Evolutionary conservation across 2,113 vertebrate genomes (phyloP).

Genomic region (Phalacrocorax pelagicus): DNA sequence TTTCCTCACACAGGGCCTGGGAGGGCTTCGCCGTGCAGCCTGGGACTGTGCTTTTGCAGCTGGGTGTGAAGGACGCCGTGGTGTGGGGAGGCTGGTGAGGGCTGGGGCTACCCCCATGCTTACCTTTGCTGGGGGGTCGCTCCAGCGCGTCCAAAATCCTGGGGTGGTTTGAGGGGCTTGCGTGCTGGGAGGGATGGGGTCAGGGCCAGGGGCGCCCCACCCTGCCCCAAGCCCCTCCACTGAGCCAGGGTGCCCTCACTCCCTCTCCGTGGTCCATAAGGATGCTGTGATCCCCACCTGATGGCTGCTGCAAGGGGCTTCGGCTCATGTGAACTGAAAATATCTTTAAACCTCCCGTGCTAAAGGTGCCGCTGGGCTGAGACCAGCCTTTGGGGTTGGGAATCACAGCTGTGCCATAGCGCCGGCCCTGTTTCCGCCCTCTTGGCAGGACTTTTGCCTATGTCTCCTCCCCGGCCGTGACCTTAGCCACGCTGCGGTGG

Average conservation of each 20-base stretch:
- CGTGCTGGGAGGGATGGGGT: not conserved
- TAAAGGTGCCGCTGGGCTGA: not conserved
- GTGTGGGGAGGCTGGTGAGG: not conserved
- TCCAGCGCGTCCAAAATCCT: not conserved
- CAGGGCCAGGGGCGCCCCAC: not conserved
- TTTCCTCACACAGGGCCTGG: not conserved
- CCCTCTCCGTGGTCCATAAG: not conserved
- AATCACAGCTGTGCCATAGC: fast-evolving
- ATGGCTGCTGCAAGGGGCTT: not conserved
- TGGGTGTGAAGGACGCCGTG: not conserved
- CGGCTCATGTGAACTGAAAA: not conserved
- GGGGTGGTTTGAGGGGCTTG: not conserved
- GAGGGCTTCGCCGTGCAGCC: not conserved
- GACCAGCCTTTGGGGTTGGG: not conserved
- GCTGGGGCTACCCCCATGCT: not conserved
- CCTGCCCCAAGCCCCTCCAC: not conserved
- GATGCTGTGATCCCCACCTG: not conserved
- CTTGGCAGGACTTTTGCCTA: not conserved
- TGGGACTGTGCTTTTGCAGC: not conserved
- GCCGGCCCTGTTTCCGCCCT: not conserved
- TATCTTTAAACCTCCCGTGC: not conserved
- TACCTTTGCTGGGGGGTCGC: not conserved
- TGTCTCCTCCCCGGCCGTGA: fast-evolving
- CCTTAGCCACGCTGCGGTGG: fast-evolving
- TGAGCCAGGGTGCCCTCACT: fast-evolving